Evolutionary conservation across 1,140 invertebrate genomes (phyloP).

Genomic region (Camponotus floridanus): DNA sequence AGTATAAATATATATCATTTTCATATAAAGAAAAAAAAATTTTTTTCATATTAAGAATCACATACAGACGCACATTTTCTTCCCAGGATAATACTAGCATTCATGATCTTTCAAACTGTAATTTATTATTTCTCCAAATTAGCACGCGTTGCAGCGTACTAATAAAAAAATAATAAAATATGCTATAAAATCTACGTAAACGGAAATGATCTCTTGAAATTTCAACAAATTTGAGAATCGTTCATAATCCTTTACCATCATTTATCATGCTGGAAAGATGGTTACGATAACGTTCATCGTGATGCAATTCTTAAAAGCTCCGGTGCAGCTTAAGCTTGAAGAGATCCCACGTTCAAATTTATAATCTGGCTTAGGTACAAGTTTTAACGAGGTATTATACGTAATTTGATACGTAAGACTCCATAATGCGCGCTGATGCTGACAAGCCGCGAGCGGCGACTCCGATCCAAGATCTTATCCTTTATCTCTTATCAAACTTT

Average conservation of each 20-base stretch:
- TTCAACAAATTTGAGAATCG: background rate
- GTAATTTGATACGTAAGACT: conserved; percentile 17
- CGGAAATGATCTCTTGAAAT: background rate
- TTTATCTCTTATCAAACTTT: conserved; percentile 52
- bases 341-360: conserved; percentile 8
- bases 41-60: background rate
- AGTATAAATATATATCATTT: background rate
- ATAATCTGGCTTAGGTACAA: conserved; percentile 23
- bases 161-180: too few relatives aligned
- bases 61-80: background rate
- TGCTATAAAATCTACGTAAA: too few relatives aligned
- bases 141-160: background rate
- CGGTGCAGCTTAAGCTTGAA: background rate
- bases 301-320: background rate
- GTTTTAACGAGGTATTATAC: conserved; percentile 14
- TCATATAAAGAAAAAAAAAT: too few relatives aligned
- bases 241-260: background rate
- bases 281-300: background rate
- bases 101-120: background rate
- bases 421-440: conserved; percentile 25
- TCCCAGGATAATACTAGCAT: background rate
- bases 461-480: conserved; percentile 4
- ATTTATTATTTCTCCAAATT: background rate
- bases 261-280: background rate
- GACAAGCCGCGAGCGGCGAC: background rate